Evolutionary conservation across 2,888 invertebrate species (phyloP).

Genomic region (Agrochola lota): DNA sequence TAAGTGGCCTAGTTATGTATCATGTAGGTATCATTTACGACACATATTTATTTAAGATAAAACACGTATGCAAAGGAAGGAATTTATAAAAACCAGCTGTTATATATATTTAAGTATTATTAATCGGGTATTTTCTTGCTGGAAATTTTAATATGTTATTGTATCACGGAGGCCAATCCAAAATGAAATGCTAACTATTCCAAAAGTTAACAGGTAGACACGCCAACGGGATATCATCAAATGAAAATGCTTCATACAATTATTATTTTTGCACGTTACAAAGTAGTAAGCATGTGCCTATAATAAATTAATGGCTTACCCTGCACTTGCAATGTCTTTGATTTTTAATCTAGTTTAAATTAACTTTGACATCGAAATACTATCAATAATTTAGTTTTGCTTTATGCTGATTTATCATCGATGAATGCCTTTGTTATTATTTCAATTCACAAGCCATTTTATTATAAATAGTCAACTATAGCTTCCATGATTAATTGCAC

Average conservation of each 20-base stretch:
- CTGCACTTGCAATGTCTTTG: neutral
- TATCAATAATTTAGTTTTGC: neutral
- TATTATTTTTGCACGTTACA: neutral
- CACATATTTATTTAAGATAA: constrained; percentile 65
- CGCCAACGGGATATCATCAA: constrained; percentile 12
- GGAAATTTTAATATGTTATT: constrained; percentile 62
- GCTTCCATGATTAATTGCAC: constrained; percentile 32
- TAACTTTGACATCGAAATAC: neutral
- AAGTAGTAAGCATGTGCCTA: neutral
- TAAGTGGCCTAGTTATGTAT: constrained; percentile 72
- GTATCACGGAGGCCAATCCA: constrained; percentile 2
- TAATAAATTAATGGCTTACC: neutral
- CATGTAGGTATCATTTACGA: constrained; percentile 72
- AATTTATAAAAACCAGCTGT: constrained; percentile 76
- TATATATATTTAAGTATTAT: constrained; percentile 55
- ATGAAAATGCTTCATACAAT: neutral
- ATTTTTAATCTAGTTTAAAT: neutral
- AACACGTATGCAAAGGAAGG: constrained; percentile 79
- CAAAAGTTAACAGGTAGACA: neutral
- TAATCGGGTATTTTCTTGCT: constrained; percentile 55
- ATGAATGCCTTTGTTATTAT: neutral
- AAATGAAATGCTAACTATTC: neutral
- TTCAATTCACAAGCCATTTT: neutral
- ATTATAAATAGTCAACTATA: neutral
- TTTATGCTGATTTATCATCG: neutral